Percentiles rank a stretch among this genome's conserved stretches.
These are phyloP conservation scores for Clytia hemisphaerica DNA, from an alignment of 30 jellyfish, hydroid and myxozoan genomes.

Conservation along the genomic window DNA sequence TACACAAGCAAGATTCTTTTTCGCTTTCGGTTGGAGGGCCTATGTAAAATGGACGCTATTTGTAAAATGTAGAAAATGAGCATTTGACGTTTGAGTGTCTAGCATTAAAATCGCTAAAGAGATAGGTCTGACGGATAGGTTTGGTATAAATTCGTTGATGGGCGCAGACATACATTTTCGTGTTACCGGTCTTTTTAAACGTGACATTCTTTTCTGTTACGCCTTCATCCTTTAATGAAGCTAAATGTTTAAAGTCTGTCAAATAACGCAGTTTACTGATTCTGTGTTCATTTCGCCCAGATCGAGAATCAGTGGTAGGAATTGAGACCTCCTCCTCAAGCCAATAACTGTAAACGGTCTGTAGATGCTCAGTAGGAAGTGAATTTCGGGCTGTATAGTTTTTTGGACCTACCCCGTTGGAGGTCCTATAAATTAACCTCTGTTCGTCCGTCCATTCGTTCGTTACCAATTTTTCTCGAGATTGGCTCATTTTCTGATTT, in stretches of 20 bases:
- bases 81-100: too few relatives aligned
- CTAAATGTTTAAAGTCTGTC: too few relatives aligned
- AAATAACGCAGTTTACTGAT: neutral
- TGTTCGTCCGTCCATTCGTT: too few relatives aligned
- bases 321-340: neutral
- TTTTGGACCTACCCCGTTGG: too few relatives aligned
- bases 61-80: too few relatives aligned
- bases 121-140: too few relatives aligned
- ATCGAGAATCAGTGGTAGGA: neutral
- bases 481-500: too few relatives aligned
- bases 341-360: neutral
- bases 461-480: too few relatives aligned
- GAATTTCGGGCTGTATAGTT: neutral
- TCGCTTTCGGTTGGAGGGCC: too few relatives aligned
- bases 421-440: too few relatives aligned
- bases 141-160: neutral
- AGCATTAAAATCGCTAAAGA: too few relatives aligned
- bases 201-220: neutral
- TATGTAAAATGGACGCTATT: too few relatives aligned
- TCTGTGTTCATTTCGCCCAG: neutral
- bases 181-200: neutral
- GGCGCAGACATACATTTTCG: neutral
- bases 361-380: neutral
- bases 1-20: neutral
- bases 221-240: neutral